Base-by-base conservation (phyloP, 1,140 invertebrate genomes). In the Drosophila bifasciata region DNA sequence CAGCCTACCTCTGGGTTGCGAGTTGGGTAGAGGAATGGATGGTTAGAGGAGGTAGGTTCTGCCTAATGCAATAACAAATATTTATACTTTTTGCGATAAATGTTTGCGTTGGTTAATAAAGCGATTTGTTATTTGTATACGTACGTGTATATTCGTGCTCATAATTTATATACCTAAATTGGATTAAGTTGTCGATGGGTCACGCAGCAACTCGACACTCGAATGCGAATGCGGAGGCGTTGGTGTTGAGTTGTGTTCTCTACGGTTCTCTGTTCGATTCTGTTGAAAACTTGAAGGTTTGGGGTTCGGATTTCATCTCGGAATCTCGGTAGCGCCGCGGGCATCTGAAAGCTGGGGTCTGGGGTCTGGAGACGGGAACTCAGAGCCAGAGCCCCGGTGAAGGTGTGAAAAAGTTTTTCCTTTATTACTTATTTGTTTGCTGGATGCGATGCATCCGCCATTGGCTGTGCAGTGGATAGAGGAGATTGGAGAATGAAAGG, bases 81-180 rank as follows among this genome's bases (percentile, higher is more conserved):
- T 88, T 88, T 88, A 88, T 88, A 88, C 83, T 88, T 83, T 88
- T 89, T 79, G 83, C 84, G 83, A 88, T 88, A 88, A 88, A 88
- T 88, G 83, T 88, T 88, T 88, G 83, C 83, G 78, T 88, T 88
- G 83, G 83, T 88, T 88, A 88, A 88, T 88, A 88, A 88, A 88
- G 83, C 83, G 84, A 88, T 88, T 88, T 83, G 83, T 88, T 88
- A 83, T 86, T 86, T 74, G 75, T 57, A n/a, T n/a, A n/a, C n/a
- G n/a, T n/a, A n/a, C n/a, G n/a, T n/a, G n/a, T n/a, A 60, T 58
- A 66, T 81, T 88, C 75, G 62, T 79, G 78, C 59, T 56, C 83
- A 88, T 88, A 88, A 88, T 89, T 88, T 88, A 88, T 88, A 83
- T 76, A 75, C 75, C 68, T 53, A 88, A 88, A 88, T 88, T 88